Conservation (phyloP, 2,888 invertebrate species). For the Drosophila colorata region DNA sequence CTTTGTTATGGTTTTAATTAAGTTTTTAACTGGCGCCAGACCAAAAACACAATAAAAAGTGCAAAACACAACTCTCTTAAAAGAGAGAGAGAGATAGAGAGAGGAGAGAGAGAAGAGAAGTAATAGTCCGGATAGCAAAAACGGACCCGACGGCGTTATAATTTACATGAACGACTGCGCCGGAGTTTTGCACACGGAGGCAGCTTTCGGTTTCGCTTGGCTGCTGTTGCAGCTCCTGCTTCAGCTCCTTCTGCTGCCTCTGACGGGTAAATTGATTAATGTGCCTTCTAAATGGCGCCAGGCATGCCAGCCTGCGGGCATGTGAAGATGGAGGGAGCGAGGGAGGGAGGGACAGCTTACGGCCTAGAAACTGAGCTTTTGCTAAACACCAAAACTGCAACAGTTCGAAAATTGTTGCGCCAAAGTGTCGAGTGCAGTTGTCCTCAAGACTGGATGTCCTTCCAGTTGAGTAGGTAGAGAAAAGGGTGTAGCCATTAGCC, state of each 20-base stretch:
- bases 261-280: conserved; percentile 76
- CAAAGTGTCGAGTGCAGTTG: conserved; percentile 69
- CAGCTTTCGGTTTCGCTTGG: conserved; percentile 77
- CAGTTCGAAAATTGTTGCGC: conserved; percentile 65
- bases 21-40: conserved; percentile 76
- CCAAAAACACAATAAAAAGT: conserved; percentile 52
- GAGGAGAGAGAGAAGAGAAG: not conserved
- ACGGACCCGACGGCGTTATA: conserved; percentile 35
- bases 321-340: not conserved
- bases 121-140: conserved; percentile 4
- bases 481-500: conserved; percentile 17
- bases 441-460: not conserved
- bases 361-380: conserved; percentile 38
- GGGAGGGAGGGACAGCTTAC: not conserved
- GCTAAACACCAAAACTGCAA: conserved; percentile 56
- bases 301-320: conserved; percentile 21
- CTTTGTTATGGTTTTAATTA: conserved; percentile 79
- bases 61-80: too few relatives aligned
- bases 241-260: conserved; percentile 40
- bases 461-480: too few relatives aligned
- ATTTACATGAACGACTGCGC: conserved; percentile 53
- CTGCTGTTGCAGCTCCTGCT: conserved; percentile 26
- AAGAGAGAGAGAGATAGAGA: not conserved
- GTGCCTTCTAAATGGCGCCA: conserved; percentile 78
- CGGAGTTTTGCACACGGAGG: conserved; percentile 21